Conservation (phyloP, 2,113 vertebrate species). For the Micronycteris hirsuta region DNA sequence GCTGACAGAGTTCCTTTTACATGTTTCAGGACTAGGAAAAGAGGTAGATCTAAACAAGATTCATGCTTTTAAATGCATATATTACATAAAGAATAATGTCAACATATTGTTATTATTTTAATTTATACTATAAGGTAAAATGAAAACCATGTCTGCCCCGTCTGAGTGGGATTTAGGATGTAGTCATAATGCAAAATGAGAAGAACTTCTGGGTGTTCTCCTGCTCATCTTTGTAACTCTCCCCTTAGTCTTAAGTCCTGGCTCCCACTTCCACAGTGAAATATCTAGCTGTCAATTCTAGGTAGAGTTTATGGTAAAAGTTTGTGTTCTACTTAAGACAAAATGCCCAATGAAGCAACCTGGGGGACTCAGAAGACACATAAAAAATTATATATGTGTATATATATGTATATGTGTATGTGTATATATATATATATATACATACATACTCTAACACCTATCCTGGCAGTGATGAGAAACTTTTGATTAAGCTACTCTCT, state of each 20-base stretch:
- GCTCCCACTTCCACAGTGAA: background rate
- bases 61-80: background rate
- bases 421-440: no score
- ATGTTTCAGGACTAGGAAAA: background rate
- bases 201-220: background rate
- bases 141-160: background rate
- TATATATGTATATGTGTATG: no score
- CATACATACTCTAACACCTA: background rate
- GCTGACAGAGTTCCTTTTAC: background rate
- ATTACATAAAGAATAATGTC: background rate
- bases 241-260: background rate
- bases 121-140: background rate
- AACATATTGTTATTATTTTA: background rate
- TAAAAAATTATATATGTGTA: background rate
- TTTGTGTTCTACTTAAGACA: background rate
- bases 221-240: background rate
- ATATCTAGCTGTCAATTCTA: background rate
- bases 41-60: background rate
- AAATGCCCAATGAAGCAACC: background rate
- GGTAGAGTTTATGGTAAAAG: background rate
- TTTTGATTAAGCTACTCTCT: background rate
- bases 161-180: background rate
- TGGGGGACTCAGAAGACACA: background rate
- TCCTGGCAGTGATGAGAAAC: background rate
- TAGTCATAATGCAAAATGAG: background rate